These are phyloP conservation scores for Cheirogaleus medius DNA, from an alignment of 2,113 vertebrate species.

Conservation along the genomic window DNA sequence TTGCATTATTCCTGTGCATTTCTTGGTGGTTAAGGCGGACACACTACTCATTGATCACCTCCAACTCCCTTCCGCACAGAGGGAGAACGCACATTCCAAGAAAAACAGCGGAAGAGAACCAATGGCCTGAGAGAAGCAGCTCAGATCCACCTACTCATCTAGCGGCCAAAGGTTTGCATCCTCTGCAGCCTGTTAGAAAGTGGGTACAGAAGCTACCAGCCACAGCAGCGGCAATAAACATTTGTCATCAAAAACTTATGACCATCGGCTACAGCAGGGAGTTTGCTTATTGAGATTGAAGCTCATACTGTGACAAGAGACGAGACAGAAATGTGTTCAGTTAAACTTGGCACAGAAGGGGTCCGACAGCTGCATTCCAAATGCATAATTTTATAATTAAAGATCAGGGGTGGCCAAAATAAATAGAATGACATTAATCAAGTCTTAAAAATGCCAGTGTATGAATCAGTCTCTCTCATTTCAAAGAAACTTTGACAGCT, in stretches of 20 bases:
- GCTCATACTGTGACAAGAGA: neutral
- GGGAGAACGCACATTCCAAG: neutral
- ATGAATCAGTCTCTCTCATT: constrained; percentile 44
- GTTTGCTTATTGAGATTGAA: constrained; percentile 45
- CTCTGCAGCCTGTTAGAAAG: neutral
- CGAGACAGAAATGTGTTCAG: neutral
- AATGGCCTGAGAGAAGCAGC: neutral
- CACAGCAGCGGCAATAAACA: neutral
- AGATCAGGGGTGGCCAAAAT: constrained; percentile 60
- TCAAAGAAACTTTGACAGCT: constrained; percentile 27
- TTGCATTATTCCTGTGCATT: neutral
- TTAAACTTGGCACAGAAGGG: neutral
- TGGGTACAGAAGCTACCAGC: neutral
- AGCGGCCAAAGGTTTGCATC: neutral
- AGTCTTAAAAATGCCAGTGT: constrained; percentile 23
- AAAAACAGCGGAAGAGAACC: neutral
- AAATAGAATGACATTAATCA: constrained; percentile 54
- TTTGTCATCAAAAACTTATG: neutral
- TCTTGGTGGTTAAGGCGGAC: neutral
- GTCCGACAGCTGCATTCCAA: neutral
- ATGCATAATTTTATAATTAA: constrained; percentile 62
- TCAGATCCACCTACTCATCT: neutral
- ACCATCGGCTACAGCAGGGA: neutral
- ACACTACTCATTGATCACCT: neutral
- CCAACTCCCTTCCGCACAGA: neutral